A percentile compares a stretch with the other conserved stretches of the same genome.
phyloP scores from a whole-genome alignment of 1,140 invertebrate genomes.

The Lerema accius region DNA sequence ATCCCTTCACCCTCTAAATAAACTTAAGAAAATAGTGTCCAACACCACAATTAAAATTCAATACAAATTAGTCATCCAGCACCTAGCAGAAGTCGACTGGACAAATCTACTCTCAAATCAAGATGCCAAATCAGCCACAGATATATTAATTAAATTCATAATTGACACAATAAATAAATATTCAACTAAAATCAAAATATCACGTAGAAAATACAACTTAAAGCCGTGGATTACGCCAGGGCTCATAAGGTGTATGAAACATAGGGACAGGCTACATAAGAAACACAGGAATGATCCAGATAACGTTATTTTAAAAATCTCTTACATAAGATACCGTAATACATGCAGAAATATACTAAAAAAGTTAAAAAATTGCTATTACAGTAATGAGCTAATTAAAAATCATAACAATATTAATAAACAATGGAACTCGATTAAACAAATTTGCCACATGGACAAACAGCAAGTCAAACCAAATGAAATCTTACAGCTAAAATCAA shows the following conservation, averaged over 20 bases:
- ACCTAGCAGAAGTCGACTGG: background rate
- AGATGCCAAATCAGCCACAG: constrained; percentile 1
- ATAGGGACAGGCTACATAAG: constrained; percentile 3
- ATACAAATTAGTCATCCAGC: background rate
- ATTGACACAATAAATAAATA: background rate
- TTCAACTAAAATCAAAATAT: background rate
- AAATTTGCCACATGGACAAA: constrained; percentile 3
- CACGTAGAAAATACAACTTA: constrained; percentile 5
- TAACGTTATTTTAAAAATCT: constrained; percentile 14
- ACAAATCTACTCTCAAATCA: background rate
- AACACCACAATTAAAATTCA: background rate
- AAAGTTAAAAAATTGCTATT: constrained; percentile 4
- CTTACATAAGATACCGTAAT: constrained; percentile 1
- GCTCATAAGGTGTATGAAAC: constrained; percentile 12
- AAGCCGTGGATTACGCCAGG: constrained; percentile 10
- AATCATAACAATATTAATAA: background rate
- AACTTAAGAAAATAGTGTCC: background rate
- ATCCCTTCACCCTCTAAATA: background rate
- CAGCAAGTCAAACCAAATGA: background rate
- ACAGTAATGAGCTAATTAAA: constrained; percentile 1
- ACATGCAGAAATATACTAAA: constrained; percentile 3
- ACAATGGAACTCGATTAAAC: constrained; percentile 7
- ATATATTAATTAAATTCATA: background rate
- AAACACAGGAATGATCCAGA: constrained; percentile 1
- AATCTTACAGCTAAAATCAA: background rate